Percentiles rank a stretch among this genome's conserved stretches.
Conservation (phyloP, 2,797 vertebrate genomes). For the Ataeniobius toweri region DNA sequence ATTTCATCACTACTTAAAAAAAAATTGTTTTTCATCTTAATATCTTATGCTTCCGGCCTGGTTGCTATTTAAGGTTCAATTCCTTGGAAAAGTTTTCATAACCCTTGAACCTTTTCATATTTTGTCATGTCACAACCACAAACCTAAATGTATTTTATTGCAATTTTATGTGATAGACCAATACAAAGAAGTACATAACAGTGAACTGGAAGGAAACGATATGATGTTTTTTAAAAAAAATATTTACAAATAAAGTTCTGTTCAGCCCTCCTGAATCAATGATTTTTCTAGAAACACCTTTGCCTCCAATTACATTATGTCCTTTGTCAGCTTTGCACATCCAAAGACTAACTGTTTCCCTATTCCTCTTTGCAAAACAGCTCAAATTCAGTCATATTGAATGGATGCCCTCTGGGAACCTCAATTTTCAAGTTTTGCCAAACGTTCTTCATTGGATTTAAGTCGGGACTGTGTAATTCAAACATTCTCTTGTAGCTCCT, state of each 20-base stretch:
- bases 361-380: too few relatives aligned
- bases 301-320: background rate
- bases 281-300: background rate
- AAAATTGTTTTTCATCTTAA: slow-evolving; percentile 1
- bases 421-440: background rate
- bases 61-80: slow-evolving; percentile 9
- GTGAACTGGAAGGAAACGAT: background rate
- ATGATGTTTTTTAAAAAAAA: too few relatives aligned
- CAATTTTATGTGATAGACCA: too few relatives aligned
- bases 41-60: slow-evolving; percentile 1
- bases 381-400: background rate
- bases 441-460: background rate
- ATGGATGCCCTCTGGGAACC: background rate
- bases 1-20: slow-evolving; percentile 9
- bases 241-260: too few relatives aligned
- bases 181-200: background rate
- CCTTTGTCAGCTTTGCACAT: background rate
- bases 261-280: too few relatives aligned
- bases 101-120: slow-evolving; percentile 3
- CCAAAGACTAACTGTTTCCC: too few relatives aligned
- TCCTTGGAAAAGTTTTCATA: slow-evolving; percentile 1
- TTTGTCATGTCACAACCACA: background rate
- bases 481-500: too few relatives aligned
- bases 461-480: background rate
- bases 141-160: too few relatives aligned